These are phyloP conservation scores for Apamea crenata DNA, from an alignment of 2,888 invertebrate genomes.

Conservation along the genomic window DNA sequence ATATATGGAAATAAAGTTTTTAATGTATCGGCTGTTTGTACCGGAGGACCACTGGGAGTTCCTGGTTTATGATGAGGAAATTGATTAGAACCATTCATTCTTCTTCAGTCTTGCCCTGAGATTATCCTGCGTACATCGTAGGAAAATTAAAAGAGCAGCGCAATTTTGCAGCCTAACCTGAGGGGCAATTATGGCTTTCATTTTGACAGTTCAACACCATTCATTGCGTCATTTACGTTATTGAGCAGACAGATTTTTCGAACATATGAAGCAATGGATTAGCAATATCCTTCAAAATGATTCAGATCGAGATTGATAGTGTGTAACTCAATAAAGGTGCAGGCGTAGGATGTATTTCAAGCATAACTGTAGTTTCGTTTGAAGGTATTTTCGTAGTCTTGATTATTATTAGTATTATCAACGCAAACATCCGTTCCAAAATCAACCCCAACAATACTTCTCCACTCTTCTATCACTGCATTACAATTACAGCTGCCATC, in stretches of 20 bases:
- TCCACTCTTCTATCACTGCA: slow-evolving; percentile 60
- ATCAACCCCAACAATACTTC: slow-evolving; percentile 51
- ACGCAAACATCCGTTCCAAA: neutral
- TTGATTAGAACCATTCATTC: neutral
- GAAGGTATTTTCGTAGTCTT: neutral
- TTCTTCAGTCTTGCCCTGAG: neutral
- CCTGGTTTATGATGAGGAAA: slow-evolving; percentile 13
- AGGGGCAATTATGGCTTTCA: too few species aligned
- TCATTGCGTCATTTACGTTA: too few species aligned
- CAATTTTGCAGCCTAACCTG: too few species aligned
- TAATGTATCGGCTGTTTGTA: slow-evolving; percentile 66
- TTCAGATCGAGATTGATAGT: too few species aligned
- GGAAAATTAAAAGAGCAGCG: too few species aligned
- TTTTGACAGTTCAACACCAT: too few species aligned
- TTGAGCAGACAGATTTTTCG: too few species aligned
- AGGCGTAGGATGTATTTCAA: neutral
- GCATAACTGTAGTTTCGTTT: neutral
- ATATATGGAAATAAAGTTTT: slow-evolving; percentile 74
- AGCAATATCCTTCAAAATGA: too few species aligned
- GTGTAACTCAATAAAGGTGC: too few species aligned
- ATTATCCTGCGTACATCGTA: too few species aligned
- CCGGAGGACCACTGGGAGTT: slow-evolving; percentile 49
- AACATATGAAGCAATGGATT: too few species aligned
- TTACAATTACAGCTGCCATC: slow-evolving; percentile 68
- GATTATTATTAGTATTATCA: neutral